Evolutionary conservation across 2,113 vertebrate genomes (phyloP), one percentile per base, ranked within the genome.

Genomic region (Triplophysa dalaica): DNA sequence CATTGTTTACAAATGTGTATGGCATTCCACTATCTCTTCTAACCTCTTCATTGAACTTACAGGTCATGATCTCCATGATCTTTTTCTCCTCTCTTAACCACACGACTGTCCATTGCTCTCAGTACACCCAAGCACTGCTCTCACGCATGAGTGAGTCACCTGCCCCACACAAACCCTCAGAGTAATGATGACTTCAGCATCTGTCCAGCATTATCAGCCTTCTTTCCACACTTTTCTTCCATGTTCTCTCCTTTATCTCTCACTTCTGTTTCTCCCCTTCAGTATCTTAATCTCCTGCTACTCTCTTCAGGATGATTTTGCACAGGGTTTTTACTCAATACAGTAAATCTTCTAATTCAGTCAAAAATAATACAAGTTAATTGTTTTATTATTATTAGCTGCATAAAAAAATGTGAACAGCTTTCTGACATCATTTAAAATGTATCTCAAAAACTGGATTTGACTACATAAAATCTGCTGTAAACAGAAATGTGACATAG

Each of bases 61-160:
- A 26, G 69, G 69, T 82, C 41, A 66, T 12, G 77, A 66, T 74
- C 50, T 50, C 45, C 3, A 11, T n/a, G 78, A 5, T 65, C 24
- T 63, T 26, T 11, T 45, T 17, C 10, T 50, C 48, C 33, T 22
- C 38, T 45, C 2, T 33, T 48, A 5, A 16, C 43, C 16, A 22
- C 19, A 14, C 33, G 48, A 9, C 29, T 58, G 48, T 72, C 70
- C 6, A 2, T 61, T 64, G 60, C 10, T 8, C 58, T 64, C 22
- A 21, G 43, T 24, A 64, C 22, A 3, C 11, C 10, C 61, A 22
- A 76, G 24, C 43, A 38, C 45, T n/a, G 8, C 11, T 65, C 22
- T 63, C 58, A 43, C 26, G 12, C 24, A 10, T 21, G 12, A 52
- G 61, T 63, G 73, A 75, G 58, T 75, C 73, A 75, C 60, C 60